Conservation (phyloP, 2,113 vertebrate species). For the Stegostoma tigrinum region DNA sequence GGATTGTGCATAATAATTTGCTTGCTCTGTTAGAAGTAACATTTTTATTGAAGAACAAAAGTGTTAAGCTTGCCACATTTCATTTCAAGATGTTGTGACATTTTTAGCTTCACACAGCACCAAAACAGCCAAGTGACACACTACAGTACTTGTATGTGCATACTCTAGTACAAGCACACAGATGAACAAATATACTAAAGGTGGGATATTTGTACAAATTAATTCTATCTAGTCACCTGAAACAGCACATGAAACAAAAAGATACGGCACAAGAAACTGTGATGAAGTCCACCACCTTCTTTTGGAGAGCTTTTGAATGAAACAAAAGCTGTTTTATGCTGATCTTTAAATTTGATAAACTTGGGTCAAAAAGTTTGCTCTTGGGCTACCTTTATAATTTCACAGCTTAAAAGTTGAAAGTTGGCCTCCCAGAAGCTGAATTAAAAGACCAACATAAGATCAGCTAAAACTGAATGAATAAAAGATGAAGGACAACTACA, state of each 20-base stretch:
- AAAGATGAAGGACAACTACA: neutral
- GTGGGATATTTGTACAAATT: neutral
- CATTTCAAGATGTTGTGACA: neutral
- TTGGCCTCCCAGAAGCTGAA: neutral
- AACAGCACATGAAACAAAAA: conserved; percentile 6
- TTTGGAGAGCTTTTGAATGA: neutral
- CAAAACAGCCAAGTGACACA: neutral
- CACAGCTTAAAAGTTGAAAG: neutral
- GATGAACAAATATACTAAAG: neutral
- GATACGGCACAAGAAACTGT: neutral
- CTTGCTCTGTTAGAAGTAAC: conserved; percentile 6
- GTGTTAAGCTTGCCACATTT: neutral
- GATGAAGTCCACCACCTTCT: neutral
- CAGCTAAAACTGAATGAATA: neutral
- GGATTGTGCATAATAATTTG: neutral
- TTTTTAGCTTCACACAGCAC: neutral
- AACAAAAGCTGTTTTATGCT: conserved; percentile 6
- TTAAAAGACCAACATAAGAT: conserved; percentile 19
- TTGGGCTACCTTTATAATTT: neutral
- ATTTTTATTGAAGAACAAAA: neutral
- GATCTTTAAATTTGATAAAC: conserved; percentile 10
- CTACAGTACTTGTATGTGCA: neutral
- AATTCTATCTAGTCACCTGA: neutral
- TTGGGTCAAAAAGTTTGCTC: neutral
- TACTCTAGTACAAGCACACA: neutral